Evolutionary conservation across 2,797 vertebrate genomes (phyloP).

Genomic region (Hapalemur alaotrensis): DNA sequence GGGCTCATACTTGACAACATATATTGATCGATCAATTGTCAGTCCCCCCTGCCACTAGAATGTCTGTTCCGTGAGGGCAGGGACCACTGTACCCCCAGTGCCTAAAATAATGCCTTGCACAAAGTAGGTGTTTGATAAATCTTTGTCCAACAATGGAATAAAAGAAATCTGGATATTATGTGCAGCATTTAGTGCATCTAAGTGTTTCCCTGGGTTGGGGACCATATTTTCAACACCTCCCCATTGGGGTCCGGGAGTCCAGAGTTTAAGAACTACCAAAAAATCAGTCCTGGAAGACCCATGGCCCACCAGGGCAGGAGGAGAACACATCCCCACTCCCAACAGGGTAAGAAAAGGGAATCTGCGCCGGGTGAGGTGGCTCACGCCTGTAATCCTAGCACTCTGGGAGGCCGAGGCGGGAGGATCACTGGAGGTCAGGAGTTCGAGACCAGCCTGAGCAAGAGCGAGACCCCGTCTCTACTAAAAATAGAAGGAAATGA

Average conservation of each 20-base stretch:
- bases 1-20: not conserved
- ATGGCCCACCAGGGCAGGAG: not conserved
- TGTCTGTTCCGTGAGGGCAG: not conserved
- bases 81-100: too few relatives aligned
- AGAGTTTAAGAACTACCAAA: not conserved
- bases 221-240: not conserved
- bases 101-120: not conserved
- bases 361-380: not conserved
- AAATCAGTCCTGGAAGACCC: not conserved
- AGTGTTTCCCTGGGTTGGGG: not conserved
- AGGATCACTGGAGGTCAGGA: too few relatives aligned
- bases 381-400: too few relatives aligned
- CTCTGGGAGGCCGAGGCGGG: too few relatives aligned
- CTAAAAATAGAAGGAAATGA: too few relatives aligned
- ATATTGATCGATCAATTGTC: not conserved
- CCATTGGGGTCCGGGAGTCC: not conserved
- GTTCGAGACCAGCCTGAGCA: too few relatives aligned
- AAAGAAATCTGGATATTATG: not conserved
- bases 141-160: not conserved
- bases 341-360: not conserved
- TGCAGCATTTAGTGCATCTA: not conserved
- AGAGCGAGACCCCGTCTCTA: too few relatives aligned
- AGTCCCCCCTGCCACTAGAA: not conserved
- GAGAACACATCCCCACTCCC: not conserved
- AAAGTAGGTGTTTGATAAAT: not conserved